Percentiles rank a stretch among this genome's conserved stretches.
phyloP scores from a whole-genome alignment of 2,888 invertebrate genomes.

The Zaprionus bogoriensis region DNA sequence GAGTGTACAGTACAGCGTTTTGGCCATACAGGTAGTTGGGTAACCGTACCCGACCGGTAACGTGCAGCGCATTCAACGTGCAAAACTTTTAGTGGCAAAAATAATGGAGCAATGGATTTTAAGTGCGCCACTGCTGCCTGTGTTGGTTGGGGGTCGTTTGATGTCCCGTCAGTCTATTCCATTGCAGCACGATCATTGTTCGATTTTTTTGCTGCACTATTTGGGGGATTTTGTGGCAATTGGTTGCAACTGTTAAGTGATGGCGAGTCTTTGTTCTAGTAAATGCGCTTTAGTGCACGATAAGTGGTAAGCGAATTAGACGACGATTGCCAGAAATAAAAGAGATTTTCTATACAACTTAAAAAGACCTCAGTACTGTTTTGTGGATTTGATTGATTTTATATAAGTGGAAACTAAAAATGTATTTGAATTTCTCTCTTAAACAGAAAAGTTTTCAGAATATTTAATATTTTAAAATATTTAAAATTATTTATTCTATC shows the following conservation, averaged over 20 bases:
- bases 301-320: neutral
- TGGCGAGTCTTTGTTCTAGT: neutral
- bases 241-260: conserved; percentile 5
- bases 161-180: conserved; percentile 31
- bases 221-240: neutral
- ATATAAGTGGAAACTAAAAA: too few relatives aligned
- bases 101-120: conserved; percentile 70
- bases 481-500: too few relatives aligned
- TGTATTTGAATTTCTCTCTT: too few relatives aligned
- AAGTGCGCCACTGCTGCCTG: conserved; percentile 44
- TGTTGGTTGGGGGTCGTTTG: neutral
- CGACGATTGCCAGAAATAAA: too few relatives aligned
- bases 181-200: conserved; percentile 44
- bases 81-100: conserved; percentile 73
- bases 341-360: too few relatives aligned
- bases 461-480: too few relatives aligned
- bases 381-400: too few relatives aligned
- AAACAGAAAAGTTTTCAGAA: too few relatives aligned
- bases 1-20: neutral
- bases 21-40: neutral
- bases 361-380: too few relatives aligned
- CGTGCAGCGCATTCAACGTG: conserved; percentile 70
- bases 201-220: conserved; percentile 33
- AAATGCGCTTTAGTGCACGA: neutral
- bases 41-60: conserved; percentile 43